These are phyloP conservation scores for Polymixis flavicincta DNA, from an alignment of 2,888 invertebrate species.

Conservation along the genomic window DNA sequence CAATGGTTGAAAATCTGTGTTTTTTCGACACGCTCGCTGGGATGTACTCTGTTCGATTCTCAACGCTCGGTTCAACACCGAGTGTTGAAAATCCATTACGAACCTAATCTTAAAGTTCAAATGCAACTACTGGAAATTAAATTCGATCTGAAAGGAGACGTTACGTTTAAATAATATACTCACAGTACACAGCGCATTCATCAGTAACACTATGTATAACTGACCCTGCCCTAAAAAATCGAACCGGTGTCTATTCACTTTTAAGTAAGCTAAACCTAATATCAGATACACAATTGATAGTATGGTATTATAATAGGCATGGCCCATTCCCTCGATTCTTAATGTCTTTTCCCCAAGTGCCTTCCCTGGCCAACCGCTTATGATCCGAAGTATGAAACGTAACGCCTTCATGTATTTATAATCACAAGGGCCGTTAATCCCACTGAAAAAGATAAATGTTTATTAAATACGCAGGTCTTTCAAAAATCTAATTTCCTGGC, in stretches of 20 bases:
- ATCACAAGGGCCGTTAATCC: conserved; percentile 55
- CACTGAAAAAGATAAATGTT: conserved; percentile 49
- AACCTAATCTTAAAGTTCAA: background rate
- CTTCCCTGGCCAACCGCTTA: conserved; percentile 67
- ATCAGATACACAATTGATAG: conserved; percentile 54
- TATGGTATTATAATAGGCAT: conserved; percentile 60
- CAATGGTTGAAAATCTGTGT: too few species aligned
- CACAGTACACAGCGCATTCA: conserved; percentile 58
- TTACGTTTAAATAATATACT: conserved; percentile 34
- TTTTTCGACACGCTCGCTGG: too few species aligned
- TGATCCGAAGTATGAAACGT: conserved; percentile 55
- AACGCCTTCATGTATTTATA: conserved; percentile 63
- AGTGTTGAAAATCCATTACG: too few species aligned
- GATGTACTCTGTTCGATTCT: too few species aligned
- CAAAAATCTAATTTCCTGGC: too few species aligned
- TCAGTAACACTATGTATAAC: conserved; percentile 60
- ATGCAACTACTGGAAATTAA: background rate
- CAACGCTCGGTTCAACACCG: too few species aligned
- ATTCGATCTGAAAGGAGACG: background rate
- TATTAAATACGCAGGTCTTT: too few species aligned
- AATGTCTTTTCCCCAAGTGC: conserved; percentile 59
- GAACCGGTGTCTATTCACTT: conserved; percentile 39
- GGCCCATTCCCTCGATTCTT: conserved; percentile 49
- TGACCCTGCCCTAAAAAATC: conserved; percentile 63
- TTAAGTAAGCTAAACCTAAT: conserved; percentile 54